Conservation (phyloP, 2,888 invertebrate genomes). For the Synanthedon vespiformis region DNA sequence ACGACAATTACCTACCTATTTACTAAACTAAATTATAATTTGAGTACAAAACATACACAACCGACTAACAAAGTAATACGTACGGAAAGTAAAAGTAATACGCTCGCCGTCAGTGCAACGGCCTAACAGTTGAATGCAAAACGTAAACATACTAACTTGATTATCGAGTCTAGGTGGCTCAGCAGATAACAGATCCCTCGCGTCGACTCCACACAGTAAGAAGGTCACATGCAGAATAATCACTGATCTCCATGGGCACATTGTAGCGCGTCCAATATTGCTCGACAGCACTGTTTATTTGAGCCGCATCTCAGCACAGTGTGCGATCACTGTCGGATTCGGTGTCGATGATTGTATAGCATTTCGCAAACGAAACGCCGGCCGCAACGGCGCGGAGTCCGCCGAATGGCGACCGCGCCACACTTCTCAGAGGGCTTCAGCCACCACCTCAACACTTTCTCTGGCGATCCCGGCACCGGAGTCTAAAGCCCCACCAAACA, state of each 20-base stretch:
- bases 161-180: conserved; percentile 34
- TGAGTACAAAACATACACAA: no score
- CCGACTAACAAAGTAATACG: conserved; percentile 7
- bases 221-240: conserved; percentile 49
- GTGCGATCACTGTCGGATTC: conserved; percentile 49
- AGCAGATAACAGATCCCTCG: conserved; percentile 39
- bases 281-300: conserved; percentile 44
- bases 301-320: conserved; percentile 53
- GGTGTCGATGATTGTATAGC: conserved; percentile 46
- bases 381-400: conserved; percentile 59
- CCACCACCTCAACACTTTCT: conserved; percentile 63
- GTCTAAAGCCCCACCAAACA: conserved; percentile 16
- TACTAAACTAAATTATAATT: no score
- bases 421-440: conserved; percentile 35
- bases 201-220: conserved; percentile 23
- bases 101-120: conserved; percentile 41
- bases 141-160: conserved; percentile 40
- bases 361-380: conserved; percentile 55
- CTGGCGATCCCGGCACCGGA: conserved; percentile 5
- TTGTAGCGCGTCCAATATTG: conserved; percentile 34
- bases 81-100: conserved; percentile 62
- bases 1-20: no score
- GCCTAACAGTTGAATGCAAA: conserved; percentile 12
- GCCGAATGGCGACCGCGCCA: conserved; percentile 29
- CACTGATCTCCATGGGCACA: conserved; percentile 64